phyloP scores from a whole-genome alignment of 1,140 invertebrate species.

The Hyphantria cunea region DNA sequence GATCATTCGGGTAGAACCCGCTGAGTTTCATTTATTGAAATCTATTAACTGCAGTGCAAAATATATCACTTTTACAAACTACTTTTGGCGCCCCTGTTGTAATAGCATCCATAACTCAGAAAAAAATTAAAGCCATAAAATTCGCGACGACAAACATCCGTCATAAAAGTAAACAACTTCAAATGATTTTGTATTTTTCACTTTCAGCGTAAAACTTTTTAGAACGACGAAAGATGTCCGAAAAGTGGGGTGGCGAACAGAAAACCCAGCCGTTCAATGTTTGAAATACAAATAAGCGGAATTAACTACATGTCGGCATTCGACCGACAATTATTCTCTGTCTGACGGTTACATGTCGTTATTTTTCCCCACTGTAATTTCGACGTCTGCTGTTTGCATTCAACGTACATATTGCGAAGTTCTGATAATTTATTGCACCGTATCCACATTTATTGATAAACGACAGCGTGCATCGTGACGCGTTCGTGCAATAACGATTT shows the following conservation, averaged over 20 bases:
- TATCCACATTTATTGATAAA: conserved; percentile 54
- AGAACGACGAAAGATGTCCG: conserved; percentile 14
- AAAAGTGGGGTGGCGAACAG: conserved; percentile 6
- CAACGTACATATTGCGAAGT: conserved; percentile 45
- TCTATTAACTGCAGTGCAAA: neutral
- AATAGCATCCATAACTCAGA: conserved; percentile 1
- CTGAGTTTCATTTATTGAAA: too few species aligned
- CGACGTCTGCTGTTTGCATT: conserved; percentile 48
- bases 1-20: neutral
- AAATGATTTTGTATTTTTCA: conserved; percentile 26
- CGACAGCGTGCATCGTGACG: conserved; percentile 35
- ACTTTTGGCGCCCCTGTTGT: neutral
- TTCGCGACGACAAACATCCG: conserved; percentile 20
- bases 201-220: conserved; percentile 21
- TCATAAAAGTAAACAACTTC: conserved; percentile 25
- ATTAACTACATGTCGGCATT: conserved; percentile 54
- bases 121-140: conserved; percentile 23
- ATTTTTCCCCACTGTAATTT: conserved; percentile 60
- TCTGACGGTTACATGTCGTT: conserved; percentile 38
- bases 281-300: conserved; percentile 58
- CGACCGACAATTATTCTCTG: conserved; percentile 60
- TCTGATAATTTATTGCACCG: conserved; percentile 53
- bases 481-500: conserved; percentile 33
- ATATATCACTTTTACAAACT: conserved; percentile 1
- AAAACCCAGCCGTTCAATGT: conserved; percentile 27